These are phyloP conservation scores for Neocrepidodera transversa DNA, from an alignment of 2,888 invertebrate species.

Conservation along the genomic window DNA sequence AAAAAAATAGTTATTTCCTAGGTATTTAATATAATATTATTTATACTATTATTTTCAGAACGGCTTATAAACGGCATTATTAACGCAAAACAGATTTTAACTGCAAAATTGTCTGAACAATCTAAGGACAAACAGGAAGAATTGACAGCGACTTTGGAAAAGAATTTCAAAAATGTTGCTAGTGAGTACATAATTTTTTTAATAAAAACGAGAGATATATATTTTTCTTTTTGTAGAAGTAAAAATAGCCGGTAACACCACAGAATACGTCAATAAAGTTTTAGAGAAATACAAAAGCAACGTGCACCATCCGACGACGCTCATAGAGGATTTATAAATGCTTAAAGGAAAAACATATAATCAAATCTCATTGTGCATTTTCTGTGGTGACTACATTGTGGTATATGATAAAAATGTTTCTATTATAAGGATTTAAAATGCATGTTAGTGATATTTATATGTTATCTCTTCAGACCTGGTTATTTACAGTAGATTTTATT, in stretches of 20 bases:
- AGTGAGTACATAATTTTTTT: constrained; percentile 65
- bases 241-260: constrained; percentile 89
- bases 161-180: constrained; percentile 72
- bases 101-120: constrained; percentile 69
- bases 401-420: constrained; percentile 18
- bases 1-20: too few relatives aligned
- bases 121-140: constrained; percentile 68
- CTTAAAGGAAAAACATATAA: constrained; percentile 5
- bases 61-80: constrained; percentile 78
- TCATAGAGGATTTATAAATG: constrained; percentile 63
- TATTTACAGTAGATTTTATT: not conserved
- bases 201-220: too few relatives aligned
- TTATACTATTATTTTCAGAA: constrained; percentile 66
- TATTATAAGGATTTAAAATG: constrained; percentile 7
- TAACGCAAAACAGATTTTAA: constrained; percentile 78
- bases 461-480: not conserved
- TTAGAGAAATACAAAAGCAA: constrained; percentile 85
- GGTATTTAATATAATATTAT: too few relatives aligned
- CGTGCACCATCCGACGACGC: constrained; percentile 30
- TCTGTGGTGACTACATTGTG: constrained; percentile 28
- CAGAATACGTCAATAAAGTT: constrained; percentile 93
- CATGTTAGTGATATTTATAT: constrained; percentile 17
- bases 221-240: constrained; percentile 79
- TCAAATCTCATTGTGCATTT: constrained; percentile 36
- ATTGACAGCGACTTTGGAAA: constrained; percentile 74